phyloP scores from a whole-genome alignment of 1,140 invertebrate species.

The Euura lappo region DNA sequence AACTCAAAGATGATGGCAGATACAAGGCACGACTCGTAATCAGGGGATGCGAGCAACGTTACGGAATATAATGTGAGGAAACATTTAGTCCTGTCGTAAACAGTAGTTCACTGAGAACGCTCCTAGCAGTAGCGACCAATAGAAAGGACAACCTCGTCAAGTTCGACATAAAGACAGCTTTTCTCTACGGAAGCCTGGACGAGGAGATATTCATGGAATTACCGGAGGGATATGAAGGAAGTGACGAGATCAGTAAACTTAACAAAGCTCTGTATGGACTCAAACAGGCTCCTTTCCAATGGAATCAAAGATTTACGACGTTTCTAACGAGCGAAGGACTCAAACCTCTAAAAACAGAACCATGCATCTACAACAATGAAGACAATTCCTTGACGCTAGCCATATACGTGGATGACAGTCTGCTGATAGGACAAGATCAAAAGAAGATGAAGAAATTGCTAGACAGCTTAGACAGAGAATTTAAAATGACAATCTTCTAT shows the following conservation, averaged over 20 bases:
- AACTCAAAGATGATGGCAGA: background rate
- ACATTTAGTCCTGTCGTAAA: constrained; percentile 30
- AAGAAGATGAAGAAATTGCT: background rate
- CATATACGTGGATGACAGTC: constrained; percentile 35
- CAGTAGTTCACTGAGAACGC: constrained; percentile 9
- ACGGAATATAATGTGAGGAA: constrained; percentile 22
- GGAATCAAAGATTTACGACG: constrained; percentile 28
- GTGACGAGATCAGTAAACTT: constrained; percentile 24
- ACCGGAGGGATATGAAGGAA: constrained; percentile 30
- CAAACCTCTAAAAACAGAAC: constrained; percentile 22
- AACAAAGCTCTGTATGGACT: constrained; percentile 21
- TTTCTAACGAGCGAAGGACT: constrained; percentile 27
- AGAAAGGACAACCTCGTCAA: constrained; percentile 33
- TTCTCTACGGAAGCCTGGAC: constrained; percentile 46
- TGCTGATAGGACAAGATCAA: constrained; percentile 22
- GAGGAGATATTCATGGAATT: constrained; percentile 44
- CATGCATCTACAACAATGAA: constrained; percentile 29
- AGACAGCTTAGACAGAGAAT: background rate
- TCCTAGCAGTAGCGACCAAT: background rate
- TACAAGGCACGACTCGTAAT: constrained; percentile 29
- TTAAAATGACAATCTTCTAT: constrained; percentile 10
- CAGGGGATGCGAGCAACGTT: constrained; percentile 21
- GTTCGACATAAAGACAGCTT: constrained; percentile 51
- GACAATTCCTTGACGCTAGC: constrained; percentile 26
- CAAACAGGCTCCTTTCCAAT: constrained; percentile 22